Base-by-base conservation (phyloP, 2,888 invertebrate genomes). In the Dynastes grantii region DNA sequence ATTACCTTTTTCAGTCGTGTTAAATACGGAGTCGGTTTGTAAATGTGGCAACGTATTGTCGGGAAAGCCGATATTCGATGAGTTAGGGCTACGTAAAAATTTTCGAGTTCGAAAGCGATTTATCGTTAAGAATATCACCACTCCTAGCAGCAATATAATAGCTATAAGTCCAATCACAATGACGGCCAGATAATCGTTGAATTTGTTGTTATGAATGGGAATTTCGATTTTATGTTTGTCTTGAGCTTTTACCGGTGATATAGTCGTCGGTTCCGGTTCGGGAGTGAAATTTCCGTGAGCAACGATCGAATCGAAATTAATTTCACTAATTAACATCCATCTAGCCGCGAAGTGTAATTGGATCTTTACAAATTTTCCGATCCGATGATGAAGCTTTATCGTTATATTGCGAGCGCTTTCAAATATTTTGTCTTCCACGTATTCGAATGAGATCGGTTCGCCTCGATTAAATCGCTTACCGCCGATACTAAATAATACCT, bases 311-410 rank as follows among this genome's bases (percentile, higher is more conserved):
- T 94, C 94, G 87, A 97, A 97, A 77, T 94, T 93, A 81, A 97
- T 92, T 89, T 98, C 97, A 88, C 96, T 96, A 86, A 98, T 93
- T 89, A 97, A 93, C 84, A 97, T 94, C 97, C 97, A 97, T 81
- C 94, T 92, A 8, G 95, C 93, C 2, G 95, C 94, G 87, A 97
- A 97, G 84, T 92, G 92, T 76, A 97, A 91, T 84, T 94, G 92
- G 82, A 95, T 89, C 86, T 95, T 95, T 79, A 97, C 94, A 90
- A 93, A 96, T 85, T 92, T 92, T 53, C 95, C 97, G 71, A 97
- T 93, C 76, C 95, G 91, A 85, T 96, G 94, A 85, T 95, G 94
- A 58, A 97, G 91, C 83, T 94, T 94, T 84, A 97, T 94, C 85
- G 93, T 92, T 55, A 97, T 93, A 89, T 96, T 96, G 58, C 96